These are phyloP conservation scores for Tenthredo amoena DNA, from an alignment of 2,888 invertebrate species.

Conservation along the genomic window DNA sequence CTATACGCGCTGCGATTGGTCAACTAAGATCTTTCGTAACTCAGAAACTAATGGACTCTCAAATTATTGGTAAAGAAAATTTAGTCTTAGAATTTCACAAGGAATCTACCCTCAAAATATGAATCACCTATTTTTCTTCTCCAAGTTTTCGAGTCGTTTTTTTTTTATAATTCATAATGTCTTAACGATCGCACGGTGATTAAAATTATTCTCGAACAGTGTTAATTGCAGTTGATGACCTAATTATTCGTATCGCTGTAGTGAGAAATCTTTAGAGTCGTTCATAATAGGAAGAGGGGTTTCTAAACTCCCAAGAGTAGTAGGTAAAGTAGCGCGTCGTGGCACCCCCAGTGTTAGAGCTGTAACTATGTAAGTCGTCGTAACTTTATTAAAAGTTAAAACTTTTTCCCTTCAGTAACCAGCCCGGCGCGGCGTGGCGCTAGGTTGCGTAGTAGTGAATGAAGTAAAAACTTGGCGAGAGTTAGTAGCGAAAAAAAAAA, in stretches of 20 bases:
- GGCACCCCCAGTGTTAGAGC: slow-evolving; percentile 21
- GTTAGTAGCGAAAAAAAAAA: slow-evolving; percentile 50
- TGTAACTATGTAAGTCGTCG: slow-evolving; percentile 45
- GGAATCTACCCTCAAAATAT: too few relatives aligned
- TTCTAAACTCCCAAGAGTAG: neutral
- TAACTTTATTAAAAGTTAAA: slow-evolving; percentile 71
- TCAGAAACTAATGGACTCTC: too few relatives aligned
- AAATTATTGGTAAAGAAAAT: too few relatives aligned
- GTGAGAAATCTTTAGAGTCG: slow-evolving; percentile 2
- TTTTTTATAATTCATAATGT: neutral
- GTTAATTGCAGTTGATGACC: neutral
- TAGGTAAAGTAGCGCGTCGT: slow-evolving; percentile 18
- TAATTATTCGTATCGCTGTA: neutral
- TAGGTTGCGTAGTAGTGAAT: slow-evolving; percentile 53
- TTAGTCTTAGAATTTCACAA: too few relatives aligned
- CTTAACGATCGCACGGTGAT: neutral
- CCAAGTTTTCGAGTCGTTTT: neutral
- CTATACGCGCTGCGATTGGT: too few relatives aligned
- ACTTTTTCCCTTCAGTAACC: slow-evolving; percentile 56
- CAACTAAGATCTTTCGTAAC: too few relatives aligned
- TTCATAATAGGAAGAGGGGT: slow-evolving; percentile 12
- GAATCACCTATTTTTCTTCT: too few relatives aligned
- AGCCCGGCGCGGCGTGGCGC: slow-evolving; percentile 53
- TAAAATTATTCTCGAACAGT: neutral
- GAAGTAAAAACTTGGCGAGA: slow-evolving; percentile 47